Base-by-base conservation (phyloP, 2,888 invertebrate genomes). In the Andrena flavipes region DNA sequence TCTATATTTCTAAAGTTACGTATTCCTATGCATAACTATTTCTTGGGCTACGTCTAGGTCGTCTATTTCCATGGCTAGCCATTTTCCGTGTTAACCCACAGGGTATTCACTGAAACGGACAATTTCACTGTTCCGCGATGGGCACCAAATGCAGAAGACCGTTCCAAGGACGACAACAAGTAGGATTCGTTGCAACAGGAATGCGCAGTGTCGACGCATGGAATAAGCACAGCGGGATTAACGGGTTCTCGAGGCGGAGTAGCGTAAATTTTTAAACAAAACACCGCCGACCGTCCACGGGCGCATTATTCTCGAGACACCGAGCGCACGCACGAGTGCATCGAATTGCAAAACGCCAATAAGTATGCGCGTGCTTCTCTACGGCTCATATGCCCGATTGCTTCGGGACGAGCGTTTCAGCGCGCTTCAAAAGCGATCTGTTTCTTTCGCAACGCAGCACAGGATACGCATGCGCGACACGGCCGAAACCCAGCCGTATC, bases 301-400 rank as follows among this genome's bases (percentile, higher is more conserved):
- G 23, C 42, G 67, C 30, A 33, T 75, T 79, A 62, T 35, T 56
- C 77, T 62, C 75, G 63, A 71, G 59, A 62, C 74, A 62, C 35
- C 73, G 68, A 56, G 49, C 72, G 67, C 51, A 48, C 71, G 71
- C 51, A 51, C 65, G 70, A 62, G 76, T 73, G 83, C 83, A 76
- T 73, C 72, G 73, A 83, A 83, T 84, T 70, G 84, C 80, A 80
- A 80, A 82, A 80, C 80, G 62, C 26, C 59, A 74, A 30, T 56
- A 65, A 76, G 65, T 71, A 67, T 76, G 75, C 80, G 54, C 30
- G 51, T 49, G 42, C 35, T 60, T 23, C 54, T 59, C 26, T 54
- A 62, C 65, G 62, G 56, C 54, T 77, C 67, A 23, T 70, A 83
- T 77, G 82, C 69, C 60, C 83, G 79, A 68, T 71, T 60, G 83